Conservation (phyloP, 2,113 vertebrate species). For the rabbit (Oryctolagus cuniculus) region mOryCun1.1 NC_091447.1:28961001-28961500, state of each 20-base stretch:
- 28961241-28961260: constrained; percentile 82
- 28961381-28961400: constrained; percentile 58
- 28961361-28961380: neutral
- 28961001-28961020: constrained; percentile 77
- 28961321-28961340: constrained; percentile 68
- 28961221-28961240: constrained; percentile 86
- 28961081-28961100: constrained; percentile 72
- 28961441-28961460: constrained; percentile 6
- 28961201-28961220: constrained; percentile 87
- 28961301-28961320: constrained; percentile 67
- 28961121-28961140: constrained; percentile 83
- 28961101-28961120: constrained; percentile 76
- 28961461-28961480: constrained; percentile 59
- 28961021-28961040: constrained; percentile 89
- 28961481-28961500: neutral
- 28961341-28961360: constrained; percentile 50
- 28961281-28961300: constrained; percentile 78
- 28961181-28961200: constrained; percentile 86
- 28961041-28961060: constrained; percentile 86
- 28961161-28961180: constrained; percentile 81
- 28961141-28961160: constrained; percentile 82
- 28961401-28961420: constrained; percentile 52
- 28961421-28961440: constrained; percentile 52
- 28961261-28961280: constrained; percentile 82
- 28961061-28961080: constrained; percentile 70